Percentiles rank a stretch among this genome's conserved stretches.
phyloP scores from a whole-genome alignment of 2,113 vertebrate species.

The Petrocephalus zakoni region DNA sequence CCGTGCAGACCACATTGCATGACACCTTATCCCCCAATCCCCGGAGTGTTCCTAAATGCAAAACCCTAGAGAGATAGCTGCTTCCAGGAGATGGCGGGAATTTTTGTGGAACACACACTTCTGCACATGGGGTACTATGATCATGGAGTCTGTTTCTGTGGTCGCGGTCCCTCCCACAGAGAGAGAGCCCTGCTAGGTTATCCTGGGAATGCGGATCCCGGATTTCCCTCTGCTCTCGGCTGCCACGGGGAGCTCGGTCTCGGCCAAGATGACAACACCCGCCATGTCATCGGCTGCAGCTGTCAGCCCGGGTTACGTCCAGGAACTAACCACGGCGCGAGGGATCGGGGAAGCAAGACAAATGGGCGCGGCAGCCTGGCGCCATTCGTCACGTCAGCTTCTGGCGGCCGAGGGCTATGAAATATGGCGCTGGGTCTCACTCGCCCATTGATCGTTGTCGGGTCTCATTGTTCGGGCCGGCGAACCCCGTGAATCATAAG shows the following conservation, averaged over 20 bases:
- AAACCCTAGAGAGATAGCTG: neutral
- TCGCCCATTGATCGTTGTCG: neutral
- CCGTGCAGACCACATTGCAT: neutral
- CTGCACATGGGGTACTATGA: neutral
- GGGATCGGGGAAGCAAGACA: neutral
- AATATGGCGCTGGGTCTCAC: neutral
- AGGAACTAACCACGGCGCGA: neutral
- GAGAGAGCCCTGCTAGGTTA: neutral
- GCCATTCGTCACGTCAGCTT: neutral
- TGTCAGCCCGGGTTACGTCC: constrained; percentile 3
- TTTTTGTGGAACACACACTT: neutral
- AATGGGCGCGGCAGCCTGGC: neutral
- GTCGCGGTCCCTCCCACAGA: neutral
- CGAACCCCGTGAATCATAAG: constrained; percentile 10
- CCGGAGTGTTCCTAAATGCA: neutral
- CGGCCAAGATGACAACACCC: constrained; percentile 9
- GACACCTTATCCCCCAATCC: neutral
- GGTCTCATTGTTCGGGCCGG: neutral
- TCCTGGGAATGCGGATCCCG: neutral
- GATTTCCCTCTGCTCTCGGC: neutral
- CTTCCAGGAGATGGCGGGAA: neutral
- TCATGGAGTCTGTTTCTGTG: neutral
- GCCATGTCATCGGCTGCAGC: constrained; percentile 2
- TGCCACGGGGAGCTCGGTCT: neutral
- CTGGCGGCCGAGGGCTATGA: neutral